Percentiles rank a stretch among this genome's conserved stretches.
Conservation (phyloP, 2,888 invertebrate species). For the Drosophila meridiana region DNA sequence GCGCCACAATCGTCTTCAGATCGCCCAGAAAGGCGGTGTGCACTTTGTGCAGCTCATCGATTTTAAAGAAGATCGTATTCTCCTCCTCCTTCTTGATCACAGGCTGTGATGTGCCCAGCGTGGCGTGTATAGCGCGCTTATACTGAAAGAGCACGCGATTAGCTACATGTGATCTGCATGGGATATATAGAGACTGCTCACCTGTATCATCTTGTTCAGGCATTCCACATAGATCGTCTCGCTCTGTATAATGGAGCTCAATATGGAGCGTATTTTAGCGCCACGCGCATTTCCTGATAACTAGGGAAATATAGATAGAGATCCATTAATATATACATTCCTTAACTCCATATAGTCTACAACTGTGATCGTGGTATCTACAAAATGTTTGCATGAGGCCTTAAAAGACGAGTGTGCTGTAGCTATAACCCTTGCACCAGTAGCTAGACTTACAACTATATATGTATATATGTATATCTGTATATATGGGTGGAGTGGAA, state of each 20-base stretch:
- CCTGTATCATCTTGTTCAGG: conserved; percentile 94
- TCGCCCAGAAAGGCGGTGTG: conserved; percentile 94
- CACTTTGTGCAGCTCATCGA: conserved; percentile 93
- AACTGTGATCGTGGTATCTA: conserved; percentile 34
- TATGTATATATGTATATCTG: not conserved
- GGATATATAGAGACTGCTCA: conserved; percentile 82
- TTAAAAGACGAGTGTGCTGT: conserved; percentile 13
- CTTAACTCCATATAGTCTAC: not conserved
- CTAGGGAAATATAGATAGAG: conserved; percentile 54
- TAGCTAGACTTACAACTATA: not conserved
- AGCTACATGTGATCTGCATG: not conserved
- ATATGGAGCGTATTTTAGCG: conserved; percentile 94
- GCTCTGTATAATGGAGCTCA: conserved; percentile 95
- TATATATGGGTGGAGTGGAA: not conserved
- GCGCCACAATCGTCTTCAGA: conserved; percentile 86
- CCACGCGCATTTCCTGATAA: conserved; percentile 89
- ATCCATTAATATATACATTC: not conserved
- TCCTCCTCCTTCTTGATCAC: conserved; percentile 95
- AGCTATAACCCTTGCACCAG: conserved; percentile 46
- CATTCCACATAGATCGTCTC: conserved; percentile 96
- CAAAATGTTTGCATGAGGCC: conserved; percentile 41
- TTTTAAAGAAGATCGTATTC: conserved; percentile 96
- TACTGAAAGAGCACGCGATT: conserved; percentile 87
- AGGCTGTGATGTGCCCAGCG: conserved; percentile 94
- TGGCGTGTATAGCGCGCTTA: conserved; percentile 95